Conservation (phyloP, 2,888 invertebrate genomes). For the Lasius fuliginosus region DNA sequence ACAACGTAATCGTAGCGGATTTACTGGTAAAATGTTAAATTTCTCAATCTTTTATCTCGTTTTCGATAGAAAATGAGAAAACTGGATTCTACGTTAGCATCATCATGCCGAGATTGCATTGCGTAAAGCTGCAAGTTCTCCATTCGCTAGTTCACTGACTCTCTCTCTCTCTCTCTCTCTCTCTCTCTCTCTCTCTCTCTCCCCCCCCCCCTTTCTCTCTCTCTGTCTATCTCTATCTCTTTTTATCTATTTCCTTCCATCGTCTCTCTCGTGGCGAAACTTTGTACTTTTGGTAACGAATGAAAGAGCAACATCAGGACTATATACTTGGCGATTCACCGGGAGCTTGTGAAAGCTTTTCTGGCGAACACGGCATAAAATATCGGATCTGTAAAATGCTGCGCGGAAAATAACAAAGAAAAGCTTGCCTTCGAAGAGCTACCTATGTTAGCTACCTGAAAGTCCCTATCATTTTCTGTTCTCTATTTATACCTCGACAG, state of each 20-base stretch:
- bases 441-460: slow-evolving; percentile 9
- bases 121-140: slow-evolving; percentile 45
- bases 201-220: not conserved
- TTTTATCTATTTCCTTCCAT: not conserved
- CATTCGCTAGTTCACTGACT: slow-evolving; percentile 30
- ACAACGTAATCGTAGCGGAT: slow-evolving; percentile 37
- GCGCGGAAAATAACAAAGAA: slow-evolving; percentile 35
- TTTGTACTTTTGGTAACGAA: slow-evolving; percentile 57
- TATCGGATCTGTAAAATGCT: slow-evolving; percentile 40
- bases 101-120: slow-evolving; percentile 46
- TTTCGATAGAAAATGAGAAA: slow-evolving; percentile 60
- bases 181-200: not conserved
- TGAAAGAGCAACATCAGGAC: slow-evolving; percentile 49
- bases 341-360: slow-evolving; percentile 41
- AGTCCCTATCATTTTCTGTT: slow-evolving; percentile 18
- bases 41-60: slow-evolving; percentile 53
- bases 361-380: slow-evolving; percentile 45
- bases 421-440: slow-evolving; percentile 17
- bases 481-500: not conserved
- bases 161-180: slow-evolving; percentile 1
- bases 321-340: slow-evolving; percentile 40
- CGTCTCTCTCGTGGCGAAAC: slow-evolving; percentile 30
- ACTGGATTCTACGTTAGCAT: slow-evolving; percentile 48
- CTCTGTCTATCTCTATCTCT: not conserved
- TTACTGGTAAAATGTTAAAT: slow-evolving; percentile 59